Base-by-base conservation (phyloP, 2,113 vertebrate genomes). In the Clarias macrocephalus region DNA sequence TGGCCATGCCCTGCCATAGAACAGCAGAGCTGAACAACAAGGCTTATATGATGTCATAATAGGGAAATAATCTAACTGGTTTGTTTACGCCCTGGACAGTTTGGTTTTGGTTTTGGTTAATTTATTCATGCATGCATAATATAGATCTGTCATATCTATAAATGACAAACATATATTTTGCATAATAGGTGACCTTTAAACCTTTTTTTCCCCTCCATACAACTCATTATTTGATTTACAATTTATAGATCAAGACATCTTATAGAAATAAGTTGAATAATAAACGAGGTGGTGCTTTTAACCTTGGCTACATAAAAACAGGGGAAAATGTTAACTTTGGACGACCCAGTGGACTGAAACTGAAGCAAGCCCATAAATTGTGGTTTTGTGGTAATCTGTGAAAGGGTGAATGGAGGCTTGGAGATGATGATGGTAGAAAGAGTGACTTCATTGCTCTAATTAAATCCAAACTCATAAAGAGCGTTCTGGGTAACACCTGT, bases 231-330 rank as follows among this genome's bases (percentile, higher is more conserved):
- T 10, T 28, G 33, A 85, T 52, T 85, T 85, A 16, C 37, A 18
- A 23, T 76, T 8, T 48, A 76, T 52, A 76, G 8, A 57, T 60
- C 42, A 42, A 85, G 72, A 59, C 70, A 63, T 63, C 37, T 66
- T 48, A 66, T 83, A 37, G 28, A 70, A 62, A 86, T 28, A 25
- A 48, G 3, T 56, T 15, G 59, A 25, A 59, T 72, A 68, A 66
- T 88, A 57, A 85, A 88, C 25, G 59, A 86, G 42, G 83, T 87
- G 87, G 76, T 48, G 75, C 63, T 85, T 87, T 90, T 56, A 48
- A 85, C 19, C 70, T 65, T 48, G 68, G n/a, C 57, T 68, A 63
- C 73, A 48, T 48, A 77, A 82, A 83, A 77, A 85, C 28, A 80
- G 18, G 21, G 63, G 57, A 76, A 59, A 30, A 57, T 68, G 62